Evolutionary conservation across 2,797 vertebrate genomes (phyloP).

Genomic region (Danio jaintianensis): DNA sequence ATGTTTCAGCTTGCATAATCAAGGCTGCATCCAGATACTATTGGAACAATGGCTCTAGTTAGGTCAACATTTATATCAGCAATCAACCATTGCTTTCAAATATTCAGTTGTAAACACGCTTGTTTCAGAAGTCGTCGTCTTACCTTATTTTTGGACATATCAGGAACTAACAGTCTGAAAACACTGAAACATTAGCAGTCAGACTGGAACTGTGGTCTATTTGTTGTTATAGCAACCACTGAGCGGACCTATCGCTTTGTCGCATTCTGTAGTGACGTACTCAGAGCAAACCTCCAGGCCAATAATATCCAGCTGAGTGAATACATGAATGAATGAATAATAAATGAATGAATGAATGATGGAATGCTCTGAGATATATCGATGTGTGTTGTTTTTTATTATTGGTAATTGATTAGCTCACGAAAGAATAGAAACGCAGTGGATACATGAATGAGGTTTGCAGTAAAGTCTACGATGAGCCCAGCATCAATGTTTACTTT

Average conservation of each 20-base stretch:
- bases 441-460: background rate
- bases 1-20: too few species aligned
- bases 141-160: constrained; percentile 73
- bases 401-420: background rate
- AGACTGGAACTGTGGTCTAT: background rate
- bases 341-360: too few species aligned
- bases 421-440: background rate
- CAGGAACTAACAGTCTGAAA: background rate
- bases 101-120: background rate
- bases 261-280: background rate
- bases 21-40: too few species aligned
- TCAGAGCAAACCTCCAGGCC: background rate
- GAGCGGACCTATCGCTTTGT: background rate
- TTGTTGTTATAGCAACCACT: constrained; percentile 47
- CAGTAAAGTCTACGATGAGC: background rate
- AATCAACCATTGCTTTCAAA: background rate
- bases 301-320: too few species aligned
- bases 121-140: background rate
- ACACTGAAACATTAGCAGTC: background rate
- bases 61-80: background rate
- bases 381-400: background rate
- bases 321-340: background rate
- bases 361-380: too few species aligned
- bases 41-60: background rate
- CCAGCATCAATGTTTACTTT: background rate